Conservation (phyloP, 1,140 invertebrate genomes). For the Drosophila ambigua region DNA sequence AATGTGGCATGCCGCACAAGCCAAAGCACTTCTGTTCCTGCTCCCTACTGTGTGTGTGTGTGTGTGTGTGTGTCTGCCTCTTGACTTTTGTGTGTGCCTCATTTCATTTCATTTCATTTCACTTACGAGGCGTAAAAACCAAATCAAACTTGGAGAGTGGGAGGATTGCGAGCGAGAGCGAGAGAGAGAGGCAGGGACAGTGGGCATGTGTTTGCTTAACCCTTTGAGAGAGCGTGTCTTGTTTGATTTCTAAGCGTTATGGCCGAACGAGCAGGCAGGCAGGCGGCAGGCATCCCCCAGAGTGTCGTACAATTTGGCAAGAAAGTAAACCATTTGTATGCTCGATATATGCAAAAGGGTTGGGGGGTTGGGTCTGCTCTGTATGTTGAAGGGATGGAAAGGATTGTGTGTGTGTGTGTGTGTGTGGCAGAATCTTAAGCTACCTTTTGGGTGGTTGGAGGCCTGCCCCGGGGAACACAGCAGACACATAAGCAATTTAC, state of each 20-base stretch:
- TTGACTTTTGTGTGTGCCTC: slow-evolving; percentile 38
- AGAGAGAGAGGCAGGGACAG: slow-evolving; percentile 2
- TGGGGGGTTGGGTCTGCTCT: neutral
- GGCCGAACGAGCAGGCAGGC: slow-evolving; percentile 36
- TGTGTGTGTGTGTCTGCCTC: slow-evolving; percentile 9
- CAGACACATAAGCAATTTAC: slow-evolving; percentile 79
- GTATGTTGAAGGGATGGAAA: slow-evolving; percentile 25
- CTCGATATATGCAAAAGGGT: slow-evolving; percentile 45
- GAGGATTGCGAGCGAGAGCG: neutral
- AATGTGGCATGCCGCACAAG: slow-evolving; percentile 75
- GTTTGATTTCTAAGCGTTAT: slow-evolving; percentile 79
- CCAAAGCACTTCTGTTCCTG: slow-evolving; percentile 42
- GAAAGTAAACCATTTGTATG: slow-evolving; percentile 63
- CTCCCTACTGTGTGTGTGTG: neutral
- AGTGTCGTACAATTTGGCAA: slow-evolving; percentile 79
- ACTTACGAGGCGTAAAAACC: slow-evolving; percentile 79
- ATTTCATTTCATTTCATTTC: slow-evolving; percentile 81
- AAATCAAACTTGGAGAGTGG: slow-evolving; percentile 57
- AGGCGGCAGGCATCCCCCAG: slow-evolving; percentile 45
- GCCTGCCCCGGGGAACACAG: neutral
- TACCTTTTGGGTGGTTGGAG: slow-evolving; percentile 53
- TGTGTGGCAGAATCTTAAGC: slow-evolving; percentile 5
- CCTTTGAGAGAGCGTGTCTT: slow-evolving; percentile 53
- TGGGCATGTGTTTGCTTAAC: slow-evolving; percentile 50
- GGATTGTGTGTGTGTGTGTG: slow-evolving; percentile 14